Percentiles rank a stretch among this genome's conserved stretches.
Evolutionary conservation across 1,140 invertebrate genomes (phyloP).

Genomic region (Magallana angulata): DNA sequence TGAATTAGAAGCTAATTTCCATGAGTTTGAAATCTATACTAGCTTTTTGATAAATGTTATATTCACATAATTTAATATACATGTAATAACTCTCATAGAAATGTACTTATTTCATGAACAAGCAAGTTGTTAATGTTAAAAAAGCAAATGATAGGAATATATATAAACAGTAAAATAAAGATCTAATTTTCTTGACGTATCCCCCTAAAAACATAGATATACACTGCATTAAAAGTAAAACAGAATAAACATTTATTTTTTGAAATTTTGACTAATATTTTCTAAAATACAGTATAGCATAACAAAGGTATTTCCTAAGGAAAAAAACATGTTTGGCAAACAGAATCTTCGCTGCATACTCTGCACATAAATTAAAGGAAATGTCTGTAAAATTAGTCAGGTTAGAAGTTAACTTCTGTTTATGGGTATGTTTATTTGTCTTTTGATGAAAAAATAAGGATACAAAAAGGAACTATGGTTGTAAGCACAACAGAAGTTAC

Average conservation of each 20-base stretch:
- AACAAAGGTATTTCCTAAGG: slow-evolving; percentile 4
- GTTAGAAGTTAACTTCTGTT: background rate
- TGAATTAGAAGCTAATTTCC: no score
- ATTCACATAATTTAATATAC: no score
- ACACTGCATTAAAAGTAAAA: background rate
- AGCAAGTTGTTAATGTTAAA: slow-evolving; percentile 1
- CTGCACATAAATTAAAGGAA: background rate
- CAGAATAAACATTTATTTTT: background rate
- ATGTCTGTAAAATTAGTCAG: background rate
- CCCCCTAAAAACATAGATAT: background rate
- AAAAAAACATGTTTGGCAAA: background rate
- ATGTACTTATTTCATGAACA: background rate
- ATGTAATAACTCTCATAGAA: no score
- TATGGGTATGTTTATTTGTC: background rate
- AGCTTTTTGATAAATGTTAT: no score
- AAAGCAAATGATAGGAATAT: background rate
- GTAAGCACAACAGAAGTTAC: background rate
- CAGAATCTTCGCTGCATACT: background rate
- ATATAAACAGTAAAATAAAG: slow-evolving; percentile 5
- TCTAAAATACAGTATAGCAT: background rate
- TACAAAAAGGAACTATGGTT: background rate
- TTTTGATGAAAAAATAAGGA: background rate
- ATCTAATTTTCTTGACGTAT: background rate
- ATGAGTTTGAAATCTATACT: no score
- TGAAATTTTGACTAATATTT: background rate